Conservation (phyloP, 2,113 vertebrate genomes). For the Sus scrofa region T2T-Sscrofa CM000812.6:204377001-204377500, state of each 20-base stretch:
- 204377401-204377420: no score
- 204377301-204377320: neutral
- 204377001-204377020: neutral
- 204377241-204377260: neutral
- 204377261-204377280: neutral
- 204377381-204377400: accelerated
- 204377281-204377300: neutral
- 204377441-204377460: neutral
- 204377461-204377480: neutral
- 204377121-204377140: no score
- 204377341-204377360: neutral
- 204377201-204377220: neutral
- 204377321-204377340: neutral
- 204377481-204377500: neutral
- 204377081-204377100: neutral
- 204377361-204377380: neutral
- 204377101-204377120: neutral
- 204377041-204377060: neutral
- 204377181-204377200: neutral
- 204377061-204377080: neutral
- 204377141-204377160: neutral
- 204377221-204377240: neutral
- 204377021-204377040: neutral
- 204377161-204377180: neutral
- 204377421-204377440: neutral